A percentile compares a stretch with the other conserved stretches of the same genome.
These are phyloP conservation scores for Sebastes melanostomus DNA, from an alignment of 2,797 vertebrate species.

Conservation along the genomic window DNA sequence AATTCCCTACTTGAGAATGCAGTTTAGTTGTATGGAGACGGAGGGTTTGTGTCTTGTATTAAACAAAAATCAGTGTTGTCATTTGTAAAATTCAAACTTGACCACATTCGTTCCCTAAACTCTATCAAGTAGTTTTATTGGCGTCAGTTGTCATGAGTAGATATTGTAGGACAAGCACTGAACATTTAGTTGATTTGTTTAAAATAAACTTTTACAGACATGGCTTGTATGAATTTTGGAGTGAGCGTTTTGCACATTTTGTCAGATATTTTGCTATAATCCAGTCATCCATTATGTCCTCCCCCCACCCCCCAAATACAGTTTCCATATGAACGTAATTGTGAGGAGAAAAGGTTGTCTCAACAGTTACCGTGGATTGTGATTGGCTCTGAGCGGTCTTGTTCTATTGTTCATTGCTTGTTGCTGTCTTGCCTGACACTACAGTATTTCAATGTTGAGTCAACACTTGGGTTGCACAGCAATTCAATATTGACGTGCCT, in stretches of 20 bases:
- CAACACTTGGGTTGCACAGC: constrained; percentile 59
- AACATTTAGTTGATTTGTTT: not conserved
- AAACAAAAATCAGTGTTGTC: not conserved
- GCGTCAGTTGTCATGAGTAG: not conserved
- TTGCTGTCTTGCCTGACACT: constrained; percentile 53
- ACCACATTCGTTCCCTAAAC: not conserved
- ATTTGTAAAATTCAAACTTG: not conserved
- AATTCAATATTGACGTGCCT: constrained; percentile 64
- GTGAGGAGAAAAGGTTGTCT: constrained; percentile 60
- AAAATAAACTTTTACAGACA: not conserved
- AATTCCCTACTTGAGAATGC: no score
- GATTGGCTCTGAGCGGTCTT: constrained; percentile 29
- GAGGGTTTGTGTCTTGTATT: not conserved
- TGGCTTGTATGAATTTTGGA: not conserved
- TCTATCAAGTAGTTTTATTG: not conserved
- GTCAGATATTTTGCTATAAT: not conserved
- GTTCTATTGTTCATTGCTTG: constrained; percentile 44
- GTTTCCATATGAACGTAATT: constrained; percentile 35
- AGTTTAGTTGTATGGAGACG: not conserved
- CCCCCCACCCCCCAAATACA: not conserved
- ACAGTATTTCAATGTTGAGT: constrained; percentile 40
- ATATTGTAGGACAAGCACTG: not conserved
- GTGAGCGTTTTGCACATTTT: not conserved
- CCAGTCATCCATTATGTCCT: not conserved
- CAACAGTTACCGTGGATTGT: constrained; percentile 40